These are phyloP conservation scores for Pangasius sanitwongsei DNA, from an alignment of 2,797 vertebrate genomes.

Conservation along the genomic window DNA sequence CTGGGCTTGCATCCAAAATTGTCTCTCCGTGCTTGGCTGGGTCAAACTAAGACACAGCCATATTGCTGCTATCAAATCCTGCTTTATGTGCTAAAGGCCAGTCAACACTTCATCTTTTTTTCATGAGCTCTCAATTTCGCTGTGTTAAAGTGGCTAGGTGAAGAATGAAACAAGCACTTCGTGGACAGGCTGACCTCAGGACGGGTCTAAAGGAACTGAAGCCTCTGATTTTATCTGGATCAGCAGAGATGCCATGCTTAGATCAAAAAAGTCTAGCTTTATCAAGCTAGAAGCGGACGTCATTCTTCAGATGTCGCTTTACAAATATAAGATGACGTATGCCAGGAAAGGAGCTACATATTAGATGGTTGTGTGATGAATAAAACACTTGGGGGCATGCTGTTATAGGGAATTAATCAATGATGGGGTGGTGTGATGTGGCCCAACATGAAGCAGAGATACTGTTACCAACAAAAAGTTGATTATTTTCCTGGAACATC, in stretches of 20 bases:
- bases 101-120: slow-evolving; percentile 11
- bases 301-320: neutral
- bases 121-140: neutral
- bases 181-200: neutral
- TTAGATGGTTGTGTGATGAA: neutral
- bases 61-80: slow-evolving; percentile 23
- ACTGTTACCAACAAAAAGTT: neutral
- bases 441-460: neutral
- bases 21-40: slow-evolving; percentile 1
- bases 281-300: too few species aligned
- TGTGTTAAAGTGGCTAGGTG: neutral
- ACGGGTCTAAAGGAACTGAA: too few species aligned
- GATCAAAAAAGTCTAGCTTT: neutral
- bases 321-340: neutral
- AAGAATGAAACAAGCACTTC: neutral
- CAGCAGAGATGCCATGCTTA: neutral
- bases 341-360: neutral
- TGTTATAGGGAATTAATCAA: neutral
- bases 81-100: neutral
- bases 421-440: neutral
- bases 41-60: slow-evolving; percentile 4
- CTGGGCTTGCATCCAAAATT: slow-evolving; percentile 13
- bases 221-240: neutral
- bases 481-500: neutral
- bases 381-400: neutral